Conservation (phyloP, 2,888 invertebrate genomes). For the Tanytarsus gracilentus region DNA sequence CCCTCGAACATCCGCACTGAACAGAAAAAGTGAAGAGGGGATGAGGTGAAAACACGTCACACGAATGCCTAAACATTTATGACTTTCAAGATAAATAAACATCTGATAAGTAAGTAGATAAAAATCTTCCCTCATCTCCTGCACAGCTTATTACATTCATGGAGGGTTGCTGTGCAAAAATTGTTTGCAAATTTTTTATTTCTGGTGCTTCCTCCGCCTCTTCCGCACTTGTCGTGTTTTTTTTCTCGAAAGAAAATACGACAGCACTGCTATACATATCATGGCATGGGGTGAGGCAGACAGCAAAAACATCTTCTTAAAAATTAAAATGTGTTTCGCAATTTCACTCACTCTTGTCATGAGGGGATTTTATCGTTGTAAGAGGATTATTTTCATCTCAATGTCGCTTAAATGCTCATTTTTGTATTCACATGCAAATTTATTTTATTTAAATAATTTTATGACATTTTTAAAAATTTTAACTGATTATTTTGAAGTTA, state of each 20-base stretch:
- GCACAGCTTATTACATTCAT: no score
- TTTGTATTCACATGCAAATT: not conserved
- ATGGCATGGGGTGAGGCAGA: not conserved
- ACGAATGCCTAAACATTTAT: conserved; percentile 23
- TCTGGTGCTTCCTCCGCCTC: conserved; percentile 11
- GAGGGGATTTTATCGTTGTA: conserved; percentile 27
- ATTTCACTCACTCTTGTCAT: conserved; percentile 8
- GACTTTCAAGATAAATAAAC: conserved; percentile 22
- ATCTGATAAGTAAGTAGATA: conserved; percentile 24
- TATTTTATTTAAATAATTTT: not conserved
- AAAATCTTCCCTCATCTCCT: no score
- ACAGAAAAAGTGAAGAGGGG: not conserved
- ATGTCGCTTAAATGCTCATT: conserved; percentile 21
- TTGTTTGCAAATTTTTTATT: conserved; percentile 27
- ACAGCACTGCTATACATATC: not conserved
- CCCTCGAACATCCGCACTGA: not conserved
- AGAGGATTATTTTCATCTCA: conserved; percentile 26
- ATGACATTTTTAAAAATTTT: no score
- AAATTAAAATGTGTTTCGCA: conserved; percentile 28
- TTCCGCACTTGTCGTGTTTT: not conserved
- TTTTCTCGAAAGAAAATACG: not conserved
- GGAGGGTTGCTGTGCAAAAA: conserved; percentile 8
- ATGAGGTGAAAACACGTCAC: conserved; percentile 18
- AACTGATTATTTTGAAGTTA: conserved; percentile 19
- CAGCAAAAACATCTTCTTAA: conserved; percentile 23